phyloP scores from a whole-genome alignment of 2,113 vertebrate genomes.

The Anarrhichthys ocellatus region DNA sequence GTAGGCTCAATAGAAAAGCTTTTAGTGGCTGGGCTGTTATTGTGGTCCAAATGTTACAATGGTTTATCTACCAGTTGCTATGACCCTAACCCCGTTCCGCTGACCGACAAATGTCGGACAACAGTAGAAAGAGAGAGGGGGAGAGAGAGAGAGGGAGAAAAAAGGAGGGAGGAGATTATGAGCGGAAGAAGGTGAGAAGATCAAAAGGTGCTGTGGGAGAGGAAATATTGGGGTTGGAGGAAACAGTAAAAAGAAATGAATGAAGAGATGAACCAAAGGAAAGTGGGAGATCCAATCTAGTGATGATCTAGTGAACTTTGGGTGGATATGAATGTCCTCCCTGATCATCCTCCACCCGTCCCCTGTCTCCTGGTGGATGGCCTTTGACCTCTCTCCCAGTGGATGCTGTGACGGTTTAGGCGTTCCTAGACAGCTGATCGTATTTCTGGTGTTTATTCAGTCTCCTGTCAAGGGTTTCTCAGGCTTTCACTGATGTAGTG shows the following conservation, averaged over 20 bases:
- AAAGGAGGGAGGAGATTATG: background rate
- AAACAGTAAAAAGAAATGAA: background rate
- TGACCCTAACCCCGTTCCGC: background rate
- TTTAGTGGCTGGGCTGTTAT: background rate
- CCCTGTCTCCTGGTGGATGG: background rate
- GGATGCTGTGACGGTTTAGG: background rate
- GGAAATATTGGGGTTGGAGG: background rate
- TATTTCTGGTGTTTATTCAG: background rate
- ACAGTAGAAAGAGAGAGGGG: background rate
- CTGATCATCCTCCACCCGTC: background rate
- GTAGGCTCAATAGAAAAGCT: conserved; percentile 13
- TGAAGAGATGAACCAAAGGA: background rate
- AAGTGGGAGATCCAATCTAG: background rate
- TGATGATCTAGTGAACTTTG: background rate
- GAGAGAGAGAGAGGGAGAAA: background rate
- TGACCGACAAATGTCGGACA: background rate
- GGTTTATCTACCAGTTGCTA: background rate
- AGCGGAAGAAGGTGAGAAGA: background rate
- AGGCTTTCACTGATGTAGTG: too few relatives aligned
- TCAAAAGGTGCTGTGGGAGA: background rate
- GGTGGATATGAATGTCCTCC: background rate
- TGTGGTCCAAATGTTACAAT: conserved; percentile 1
- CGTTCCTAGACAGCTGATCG: background rate
- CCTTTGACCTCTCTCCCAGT: background rate
- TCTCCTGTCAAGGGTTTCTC: background rate